A percentile compares a stretch with the other conserved stretches of the same genome.
phyloP scores from a whole-genome alignment of 2,888 invertebrate genomes.

The Lissocephala sabroskyi region DNA sequence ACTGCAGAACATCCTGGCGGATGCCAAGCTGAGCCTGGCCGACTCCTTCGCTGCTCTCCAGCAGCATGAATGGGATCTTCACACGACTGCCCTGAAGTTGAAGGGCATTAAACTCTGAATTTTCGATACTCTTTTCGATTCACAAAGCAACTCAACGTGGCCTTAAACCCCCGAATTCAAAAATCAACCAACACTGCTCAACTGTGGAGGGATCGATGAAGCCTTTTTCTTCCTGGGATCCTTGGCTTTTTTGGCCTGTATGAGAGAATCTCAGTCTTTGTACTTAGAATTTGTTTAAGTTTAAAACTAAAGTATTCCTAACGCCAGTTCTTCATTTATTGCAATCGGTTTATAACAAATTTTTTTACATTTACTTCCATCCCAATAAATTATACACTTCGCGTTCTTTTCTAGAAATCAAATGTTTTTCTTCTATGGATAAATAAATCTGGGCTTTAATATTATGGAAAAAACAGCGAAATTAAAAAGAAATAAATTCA shows the following conservation, averaged over 20 bases:
- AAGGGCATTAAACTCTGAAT: conserved; percentile 48
- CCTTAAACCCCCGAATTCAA: no score
- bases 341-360: conserved; percentile 1
- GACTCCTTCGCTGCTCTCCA: conserved; percentile 68
- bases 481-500: not conserved
- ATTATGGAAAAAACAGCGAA: not conserved
- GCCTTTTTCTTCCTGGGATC: not conserved
- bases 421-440: not conserved
- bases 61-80: conserved; percentile 71
- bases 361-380: conserved; percentile 11
- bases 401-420: not conserved
- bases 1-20: conserved; percentile 68
- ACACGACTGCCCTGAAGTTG: conserved; percentile 68
- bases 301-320: no score
- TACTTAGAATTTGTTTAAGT: conserved; percentile 42
- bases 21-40: conserved; percentile 56
- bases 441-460: not conserved
- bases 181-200: not conserved
- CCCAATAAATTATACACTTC: not conserved
- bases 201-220: no score
- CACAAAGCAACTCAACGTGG: no score
- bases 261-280: conserved; percentile 57
- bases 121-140: conserved; percentile 16
- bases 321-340: not conserved
- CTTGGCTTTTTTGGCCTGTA: conserved; percentile 18